Base-by-base conservation (phyloP, 2,888 invertebrate genomes). In the Phortica okadai region DNA sequence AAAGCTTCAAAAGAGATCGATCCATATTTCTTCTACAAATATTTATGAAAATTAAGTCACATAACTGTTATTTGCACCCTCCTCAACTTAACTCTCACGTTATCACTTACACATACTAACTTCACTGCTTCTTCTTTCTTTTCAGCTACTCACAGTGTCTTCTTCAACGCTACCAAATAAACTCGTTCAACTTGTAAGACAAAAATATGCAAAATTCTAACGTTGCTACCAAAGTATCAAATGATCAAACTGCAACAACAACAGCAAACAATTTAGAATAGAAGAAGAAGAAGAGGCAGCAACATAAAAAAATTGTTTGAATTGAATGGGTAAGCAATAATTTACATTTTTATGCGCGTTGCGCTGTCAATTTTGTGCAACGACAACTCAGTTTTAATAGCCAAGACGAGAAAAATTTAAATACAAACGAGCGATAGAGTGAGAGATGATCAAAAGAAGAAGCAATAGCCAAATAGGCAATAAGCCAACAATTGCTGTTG, bases 381-480 rank as follows among this genome's bases (percentile, higher is more conserved):
- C 77, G 74, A 85, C 87, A 86, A 84, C 85, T 85, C 84, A 84
- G 85, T 87, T 85, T 33, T 81, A 83, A 83, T 82, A 82, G 86
- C 70, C 21, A 41, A 33, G 67, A 62, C 69, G 72, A n/a, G 62
- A 74, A 45, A 82, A 81, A 87, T 84, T 86, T 86, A 80, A 87
- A 84, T 86, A 84, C 84, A 86, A 80, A 77, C 75, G 41, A 66
- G 66, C 14, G 50, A 50, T 6, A 50, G 50, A 50, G 50, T 2
- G 50, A 50, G 50, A 50, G 50, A 50, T n/a, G 14, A 56, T n/a
- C 56, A 56, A 56, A 14, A 56, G n/a, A 14, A 56, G n/a, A 14
- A 56, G 56, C 21, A 33, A 11, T 54, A 45, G 6, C 42, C 56
- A 2, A 42, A 42, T 54, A 58, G 69, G 42, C 54, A 66, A 58